Percentiles rank a stretch among this genome's conserved stretches.
These are phyloP conservation scores for Auanema freiburgensis DNA, from an alignment of 2,888 invertebrate species.

Conservation along the genomic window DNA sequence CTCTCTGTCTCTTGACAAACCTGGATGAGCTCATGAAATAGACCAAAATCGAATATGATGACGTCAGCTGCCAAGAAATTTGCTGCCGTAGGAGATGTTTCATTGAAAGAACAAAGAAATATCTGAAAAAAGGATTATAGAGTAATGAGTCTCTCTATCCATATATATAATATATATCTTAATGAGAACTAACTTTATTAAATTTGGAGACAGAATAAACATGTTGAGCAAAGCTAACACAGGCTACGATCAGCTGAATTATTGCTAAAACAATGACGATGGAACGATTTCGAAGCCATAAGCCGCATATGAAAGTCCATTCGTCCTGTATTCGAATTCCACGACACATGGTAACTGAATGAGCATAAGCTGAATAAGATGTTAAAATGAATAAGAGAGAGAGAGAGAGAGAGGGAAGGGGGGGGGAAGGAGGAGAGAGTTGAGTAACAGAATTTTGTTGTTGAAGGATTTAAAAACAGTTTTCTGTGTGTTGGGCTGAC, in stretches of 20 bases:
- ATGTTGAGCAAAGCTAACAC: constrained; percentile 52
- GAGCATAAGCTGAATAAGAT: no score
- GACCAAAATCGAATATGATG: constrained; percentile 48
- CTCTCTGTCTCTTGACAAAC: constrained; percentile 15
- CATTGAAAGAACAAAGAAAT: constrained; percentile 52
- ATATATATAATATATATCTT: neutral
- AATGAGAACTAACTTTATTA: constrained; percentile 31
- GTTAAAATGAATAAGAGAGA: no score
- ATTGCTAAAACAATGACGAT: constrained; percentile 42
- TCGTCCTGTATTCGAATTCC: constrained; percentile 45
- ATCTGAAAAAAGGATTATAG: constrained; percentile 28
- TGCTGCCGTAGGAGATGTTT: constrained; percentile 36
- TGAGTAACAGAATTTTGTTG: no score
- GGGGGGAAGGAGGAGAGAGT: no score
- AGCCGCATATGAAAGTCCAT: constrained; percentile 39
- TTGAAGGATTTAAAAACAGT: no score
- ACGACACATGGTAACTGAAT: constrained; percentile 21
- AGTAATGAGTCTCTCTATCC: neutral
- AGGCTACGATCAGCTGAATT: constrained; percentile 47
- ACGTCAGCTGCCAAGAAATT: constrained; percentile 50
- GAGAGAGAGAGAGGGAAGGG: no score
- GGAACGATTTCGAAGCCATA: constrained; percentile 38
- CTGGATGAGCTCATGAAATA: constrained; percentile 52
- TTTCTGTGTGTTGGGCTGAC: no score
- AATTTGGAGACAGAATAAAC: constrained; percentile 45